phyloP scores from a whole-genome alignment of 2,888 invertebrate species.

The Morpho achilles region DNA sequence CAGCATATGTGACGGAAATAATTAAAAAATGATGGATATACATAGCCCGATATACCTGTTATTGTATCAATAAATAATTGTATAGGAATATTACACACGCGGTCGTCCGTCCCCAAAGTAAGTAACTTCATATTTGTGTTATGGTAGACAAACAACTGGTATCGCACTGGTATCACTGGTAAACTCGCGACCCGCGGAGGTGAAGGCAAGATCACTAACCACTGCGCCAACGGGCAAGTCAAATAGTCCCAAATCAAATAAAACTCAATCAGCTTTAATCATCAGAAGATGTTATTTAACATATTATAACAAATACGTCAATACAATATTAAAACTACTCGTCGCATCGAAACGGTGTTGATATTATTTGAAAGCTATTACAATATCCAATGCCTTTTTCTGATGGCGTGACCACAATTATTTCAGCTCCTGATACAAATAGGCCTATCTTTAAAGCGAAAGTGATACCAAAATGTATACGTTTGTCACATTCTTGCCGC shows the following conservation, averaged over 20 bases:
- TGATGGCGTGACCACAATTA: conserved; percentile 44
- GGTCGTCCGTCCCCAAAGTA: no score
- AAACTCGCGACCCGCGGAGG: no score
- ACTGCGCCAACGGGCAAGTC: no score
- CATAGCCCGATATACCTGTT: not conserved
- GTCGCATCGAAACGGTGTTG: conserved; percentile 25
- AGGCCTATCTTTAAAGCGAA: conserved; percentile 41
- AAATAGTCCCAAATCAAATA: no score
- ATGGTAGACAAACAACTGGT: no score
- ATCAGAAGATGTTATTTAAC: no score
- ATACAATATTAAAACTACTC: conserved; percentile 17
- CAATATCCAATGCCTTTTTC: conserved; percentile 38
- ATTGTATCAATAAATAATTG: no score
- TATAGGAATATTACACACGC: no score
- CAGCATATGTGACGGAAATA: conserved; percentile 26
- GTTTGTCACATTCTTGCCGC: conserved; percentile 43
- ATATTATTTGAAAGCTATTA: conserved; percentile 38
- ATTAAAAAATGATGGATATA: not conserved
- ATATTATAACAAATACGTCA: no score
- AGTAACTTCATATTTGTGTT: no score
- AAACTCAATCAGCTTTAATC: conserved; percentile 5
- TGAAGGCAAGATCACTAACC: no score
- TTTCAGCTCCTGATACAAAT: conserved; percentile 45
- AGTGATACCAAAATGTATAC: conserved; percentile 53
- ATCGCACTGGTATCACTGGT: no score